Percentiles rank a stretch among this genome's conserved stretches.
Conservation (phyloP, 23 tunicate species). For the Trididemnum nubilum region DNA sequence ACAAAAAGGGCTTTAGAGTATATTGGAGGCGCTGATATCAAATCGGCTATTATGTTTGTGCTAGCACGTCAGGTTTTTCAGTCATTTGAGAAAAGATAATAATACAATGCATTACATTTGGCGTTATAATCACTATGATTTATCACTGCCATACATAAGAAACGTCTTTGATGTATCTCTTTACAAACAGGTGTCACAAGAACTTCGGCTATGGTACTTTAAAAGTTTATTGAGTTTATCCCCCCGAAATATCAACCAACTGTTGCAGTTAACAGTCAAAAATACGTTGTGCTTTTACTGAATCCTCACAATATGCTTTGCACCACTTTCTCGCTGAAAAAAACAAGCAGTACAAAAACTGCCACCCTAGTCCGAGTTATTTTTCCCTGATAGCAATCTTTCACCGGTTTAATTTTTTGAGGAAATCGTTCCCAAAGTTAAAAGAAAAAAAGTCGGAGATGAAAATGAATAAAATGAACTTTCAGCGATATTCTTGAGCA, state of each 20-base stretch:
- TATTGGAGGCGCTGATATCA: neutral
- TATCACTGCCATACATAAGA: no score
- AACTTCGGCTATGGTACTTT: no score
- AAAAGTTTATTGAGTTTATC: no score
- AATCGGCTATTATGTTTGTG: neutral
- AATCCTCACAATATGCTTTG: neutral
- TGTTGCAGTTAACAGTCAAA: neutral
- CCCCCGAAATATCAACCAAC: no score
- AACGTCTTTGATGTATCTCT: no score
- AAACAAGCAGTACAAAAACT: neutral
- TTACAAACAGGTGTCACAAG: no score
- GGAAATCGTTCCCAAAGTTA: neutral
- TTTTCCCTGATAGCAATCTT: neutral
- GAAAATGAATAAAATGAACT: neutral
- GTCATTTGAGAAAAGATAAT: neutral
- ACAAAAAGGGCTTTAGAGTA: neutral
- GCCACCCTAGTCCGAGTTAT: neutral
- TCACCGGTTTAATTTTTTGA: neutral
- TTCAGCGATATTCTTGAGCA: neutral
- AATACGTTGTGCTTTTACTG: neutral
- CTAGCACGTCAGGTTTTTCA: neutral
- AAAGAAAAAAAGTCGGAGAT: neutral
- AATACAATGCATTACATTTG: neutral
- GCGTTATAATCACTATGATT: neutral
- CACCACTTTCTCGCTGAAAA: neutral